Evolutionary conservation across 2,888 invertebrate species (phyloP).

Genomic region (Didymodactylos carnosus): DNA sequence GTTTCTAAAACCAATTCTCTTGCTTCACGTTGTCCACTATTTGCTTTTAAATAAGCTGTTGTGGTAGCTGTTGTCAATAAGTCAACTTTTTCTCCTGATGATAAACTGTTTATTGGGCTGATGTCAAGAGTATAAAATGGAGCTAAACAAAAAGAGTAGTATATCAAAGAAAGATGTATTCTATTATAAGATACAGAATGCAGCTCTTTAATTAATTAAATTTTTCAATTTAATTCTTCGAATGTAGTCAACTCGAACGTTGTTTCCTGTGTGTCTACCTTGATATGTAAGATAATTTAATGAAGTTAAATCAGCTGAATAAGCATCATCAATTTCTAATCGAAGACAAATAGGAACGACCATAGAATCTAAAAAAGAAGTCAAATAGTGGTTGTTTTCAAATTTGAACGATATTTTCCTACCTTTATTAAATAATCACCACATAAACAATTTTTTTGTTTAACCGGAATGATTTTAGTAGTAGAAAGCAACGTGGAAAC

Average conservation of each 20-base stretch:
- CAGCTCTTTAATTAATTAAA: too few species aligned
- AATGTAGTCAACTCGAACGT: too few species aligned
- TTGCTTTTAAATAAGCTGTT: too few species aligned
- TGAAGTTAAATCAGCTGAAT: background rate
- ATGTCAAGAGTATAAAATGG: background rate
- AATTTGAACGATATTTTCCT: too few species aligned
- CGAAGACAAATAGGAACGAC: background rate
- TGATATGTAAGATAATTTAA: background rate
- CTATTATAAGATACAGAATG: too few species aligned
- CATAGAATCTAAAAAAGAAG: too few species aligned
- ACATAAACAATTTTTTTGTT: too few species aligned
- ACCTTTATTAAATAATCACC: too few species aligned
- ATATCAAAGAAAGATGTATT: background rate
- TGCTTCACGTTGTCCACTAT: background rate
- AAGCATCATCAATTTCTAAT: background rate
- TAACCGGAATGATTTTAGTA: too few species aligned
- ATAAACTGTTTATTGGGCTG: background rate
- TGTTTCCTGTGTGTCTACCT: background rate
- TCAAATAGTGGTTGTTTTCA: too few species aligned
- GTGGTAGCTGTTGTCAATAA: background rate
- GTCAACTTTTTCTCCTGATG: background rate
- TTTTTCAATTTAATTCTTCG: too few species aligned
- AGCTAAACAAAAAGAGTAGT: background rate
- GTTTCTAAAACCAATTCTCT: background rate
- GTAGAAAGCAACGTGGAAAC: too few species aligned